Evolutionary conservation across 2,113 vertebrate genomes (phyloP).

Genomic region (Vanacampus margaritifer): DNA sequence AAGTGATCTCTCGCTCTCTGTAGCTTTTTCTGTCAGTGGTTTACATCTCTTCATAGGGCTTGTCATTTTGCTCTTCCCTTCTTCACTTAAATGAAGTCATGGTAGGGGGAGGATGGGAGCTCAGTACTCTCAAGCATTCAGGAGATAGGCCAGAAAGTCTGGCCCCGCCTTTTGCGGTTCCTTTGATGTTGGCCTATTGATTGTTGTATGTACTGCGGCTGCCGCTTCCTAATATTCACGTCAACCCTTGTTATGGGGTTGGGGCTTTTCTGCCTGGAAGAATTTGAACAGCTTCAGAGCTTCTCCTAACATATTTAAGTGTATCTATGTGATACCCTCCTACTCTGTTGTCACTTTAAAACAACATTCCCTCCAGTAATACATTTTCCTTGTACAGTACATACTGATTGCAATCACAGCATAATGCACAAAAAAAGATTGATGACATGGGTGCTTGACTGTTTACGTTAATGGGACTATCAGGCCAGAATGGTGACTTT

Average conservation of each 20-base stretch:
- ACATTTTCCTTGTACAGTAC: no score
- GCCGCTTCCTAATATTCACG: constrained; percentile 53
- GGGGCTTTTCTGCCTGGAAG: constrained; percentile 21
- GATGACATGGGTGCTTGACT: no score
- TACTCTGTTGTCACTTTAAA: no score
- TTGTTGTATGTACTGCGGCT: constrained; percentile 52
- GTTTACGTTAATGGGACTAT: no score
- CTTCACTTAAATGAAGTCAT: constrained; percentile 49
- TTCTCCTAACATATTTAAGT: no score
- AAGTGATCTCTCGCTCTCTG: constrained; percentile 33
- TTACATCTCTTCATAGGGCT: constrained; percentile 47
- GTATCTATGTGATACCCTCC: no score
- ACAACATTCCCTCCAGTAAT: no score
- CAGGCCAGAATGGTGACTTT: no score
- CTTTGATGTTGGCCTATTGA: constrained; percentile 52
- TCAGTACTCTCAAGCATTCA: constrained; percentile 37
- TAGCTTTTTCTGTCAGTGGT: constrained; percentile 47
- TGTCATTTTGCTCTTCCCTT: constrained; percentile 48
- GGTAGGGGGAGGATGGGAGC: constrained; percentile 32
- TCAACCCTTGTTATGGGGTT: constrained; percentile 46
- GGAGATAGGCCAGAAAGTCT: constrained; percentile 61
- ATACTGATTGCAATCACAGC: no score
- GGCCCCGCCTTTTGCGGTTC: constrained; percentile 40
- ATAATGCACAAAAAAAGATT: no score
- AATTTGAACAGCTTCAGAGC: no score